Evolutionary conservation across 53 echinoderm and acorn worm species (phyloP).

Genomic region (Astropecten irregularis): DNA sequence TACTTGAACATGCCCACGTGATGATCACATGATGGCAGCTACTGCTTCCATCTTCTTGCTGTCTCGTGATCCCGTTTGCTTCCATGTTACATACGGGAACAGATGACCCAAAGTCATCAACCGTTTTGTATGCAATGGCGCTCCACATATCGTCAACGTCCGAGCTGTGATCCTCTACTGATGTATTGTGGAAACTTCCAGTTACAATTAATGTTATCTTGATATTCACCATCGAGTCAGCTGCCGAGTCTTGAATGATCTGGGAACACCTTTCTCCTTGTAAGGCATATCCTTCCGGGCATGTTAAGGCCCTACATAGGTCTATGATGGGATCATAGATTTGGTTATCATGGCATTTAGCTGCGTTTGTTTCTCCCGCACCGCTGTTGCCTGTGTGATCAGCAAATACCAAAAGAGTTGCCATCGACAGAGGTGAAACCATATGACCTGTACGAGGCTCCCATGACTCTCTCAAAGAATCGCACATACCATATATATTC

Average conservation of each 20-base stretch:
- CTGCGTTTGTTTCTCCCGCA: no score
- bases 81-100: not conserved
- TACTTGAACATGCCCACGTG: not conserved
- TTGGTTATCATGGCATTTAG: not conserved
- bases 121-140: not conserved
- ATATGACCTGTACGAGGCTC: no score
- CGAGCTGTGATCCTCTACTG: not conserved
- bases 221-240: not conserved
- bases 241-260: not conserved
- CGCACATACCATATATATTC: not conserved
- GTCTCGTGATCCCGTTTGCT: not conserved
- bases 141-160: not conserved
- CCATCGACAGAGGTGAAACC: not conserved
- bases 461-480: no score
- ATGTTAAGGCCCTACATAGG: conserved; percentile 20
- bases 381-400: not conserved
- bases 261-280: not conserved
- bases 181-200: not conserved
- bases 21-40: not conserved
- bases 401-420: not conserved
- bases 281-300: not conserved
- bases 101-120: not conserved
- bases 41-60: not conserved
- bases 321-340: conserved; percentile 38
- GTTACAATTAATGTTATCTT: not conserved